These are phyloP conservation scores for Spizaetus ornatus DNA, from an alignment of 2,113 vertebrate species.

Conservation along the genomic window DNA sequence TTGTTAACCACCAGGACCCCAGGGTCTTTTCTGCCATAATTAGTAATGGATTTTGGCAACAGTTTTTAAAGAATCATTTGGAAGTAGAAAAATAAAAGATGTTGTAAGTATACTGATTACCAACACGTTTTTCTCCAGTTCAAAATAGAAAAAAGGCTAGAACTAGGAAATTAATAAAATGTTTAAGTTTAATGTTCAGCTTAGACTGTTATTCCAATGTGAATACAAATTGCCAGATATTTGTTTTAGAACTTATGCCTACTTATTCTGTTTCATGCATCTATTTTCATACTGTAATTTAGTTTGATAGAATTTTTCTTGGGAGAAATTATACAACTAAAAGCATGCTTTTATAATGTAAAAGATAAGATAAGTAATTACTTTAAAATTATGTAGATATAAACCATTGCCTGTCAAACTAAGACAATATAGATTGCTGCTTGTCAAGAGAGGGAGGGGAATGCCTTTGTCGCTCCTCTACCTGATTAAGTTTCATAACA, in stretches of 20 bases:
- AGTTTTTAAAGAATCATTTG: not conserved
- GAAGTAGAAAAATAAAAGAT: not conserved
- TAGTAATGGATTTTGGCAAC: not conserved
- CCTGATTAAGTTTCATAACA: conserved; percentile 24
- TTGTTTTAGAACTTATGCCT: not conserved
- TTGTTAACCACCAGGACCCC: not conserved
- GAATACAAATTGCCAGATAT: not conserved
- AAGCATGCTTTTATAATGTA: conserved; percentile 11
- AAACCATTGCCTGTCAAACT: conserved; percentile 24
- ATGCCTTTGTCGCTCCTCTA: conserved; percentile 19
- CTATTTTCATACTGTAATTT: conserved; percentile 27
- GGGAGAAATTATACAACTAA: not conserved
- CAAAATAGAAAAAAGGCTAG: not conserved
- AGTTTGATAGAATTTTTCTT: conserved; percentile 7
- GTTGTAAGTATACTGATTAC: not conserved
- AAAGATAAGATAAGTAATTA: conserved; percentile 10
- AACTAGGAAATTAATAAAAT: not conserved
- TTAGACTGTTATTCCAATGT: not conserved
- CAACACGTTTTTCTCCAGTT: not conserved
- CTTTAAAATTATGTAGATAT: conserved; percentile 23
- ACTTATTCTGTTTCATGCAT: not conserved
- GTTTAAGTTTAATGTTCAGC: not conserved
- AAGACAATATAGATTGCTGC: conserved; percentile 45
- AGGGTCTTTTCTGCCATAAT: not conserved
- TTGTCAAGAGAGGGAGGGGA: conserved; percentile 5